Evolutionary conservation across 2,797 vertebrate species (phyloP).

Genomic region (Malacoraja senta): DNA sequence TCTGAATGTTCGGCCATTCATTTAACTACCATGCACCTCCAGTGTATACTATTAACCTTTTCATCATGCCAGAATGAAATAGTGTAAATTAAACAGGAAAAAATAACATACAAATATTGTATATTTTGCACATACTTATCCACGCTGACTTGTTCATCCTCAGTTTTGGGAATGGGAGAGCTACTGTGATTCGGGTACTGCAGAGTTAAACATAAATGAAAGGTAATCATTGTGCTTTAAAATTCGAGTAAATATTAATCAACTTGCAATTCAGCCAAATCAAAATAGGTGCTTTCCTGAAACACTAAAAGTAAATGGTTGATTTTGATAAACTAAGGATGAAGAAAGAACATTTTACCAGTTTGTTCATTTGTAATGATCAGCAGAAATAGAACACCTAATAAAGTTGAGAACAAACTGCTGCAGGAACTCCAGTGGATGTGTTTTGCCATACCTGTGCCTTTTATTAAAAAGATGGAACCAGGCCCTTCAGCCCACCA

Average conservation of each 20-base stretch:
- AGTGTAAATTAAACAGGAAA: no score
- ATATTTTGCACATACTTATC: conserved; percentile 11
- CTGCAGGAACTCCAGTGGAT: no score
- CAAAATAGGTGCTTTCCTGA: not conserved
- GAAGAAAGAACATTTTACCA: not conserved
- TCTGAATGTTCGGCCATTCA: no score
- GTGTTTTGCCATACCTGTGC: no score
- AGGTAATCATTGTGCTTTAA: not conserved
- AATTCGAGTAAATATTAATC: not conserved
- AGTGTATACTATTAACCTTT: not conserved
- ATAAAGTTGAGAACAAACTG: no score
- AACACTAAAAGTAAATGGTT: not conserved
- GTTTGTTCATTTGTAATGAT: not conserved
- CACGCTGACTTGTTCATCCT: conserved; percentile 22
- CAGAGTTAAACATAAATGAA: not conserved
- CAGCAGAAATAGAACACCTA: not conserved
- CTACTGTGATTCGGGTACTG: not conserved
- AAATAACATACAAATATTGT: not conserved
- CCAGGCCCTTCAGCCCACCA: no score
- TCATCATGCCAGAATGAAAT: not conserved
- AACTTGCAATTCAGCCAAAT: not conserved
- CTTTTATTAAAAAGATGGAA: no score
- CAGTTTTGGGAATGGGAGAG: not conserved
- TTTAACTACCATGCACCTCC: no score
- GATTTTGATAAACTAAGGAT: not conserved